Conservation (phyloP, 2,113 vertebrate species). For the Salvator merianae region DNA sequence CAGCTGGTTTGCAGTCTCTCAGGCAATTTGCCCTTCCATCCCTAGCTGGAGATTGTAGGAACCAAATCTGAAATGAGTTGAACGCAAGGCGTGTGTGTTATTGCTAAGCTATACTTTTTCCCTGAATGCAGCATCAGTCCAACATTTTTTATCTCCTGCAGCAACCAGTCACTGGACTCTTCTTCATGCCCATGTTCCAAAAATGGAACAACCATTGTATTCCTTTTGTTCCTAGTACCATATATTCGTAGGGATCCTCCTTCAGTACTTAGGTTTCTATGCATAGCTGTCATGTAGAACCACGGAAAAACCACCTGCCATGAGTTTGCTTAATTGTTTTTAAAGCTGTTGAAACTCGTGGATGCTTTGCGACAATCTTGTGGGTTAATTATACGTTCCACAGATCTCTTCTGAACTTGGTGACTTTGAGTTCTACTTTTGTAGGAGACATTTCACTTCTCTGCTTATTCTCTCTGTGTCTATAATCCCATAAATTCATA, state of each 20-base stretch:
- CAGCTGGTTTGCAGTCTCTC: no score
- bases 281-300: background rate
- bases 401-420: background rate
- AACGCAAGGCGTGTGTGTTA: no score
- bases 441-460: background rate
- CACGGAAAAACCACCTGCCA: background rate
- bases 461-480: background rate
- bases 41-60: no score
- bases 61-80: no score
- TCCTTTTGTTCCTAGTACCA: background rate
- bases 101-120: no score
- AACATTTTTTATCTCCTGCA: no score
- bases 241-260: no score
- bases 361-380: background rate
- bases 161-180: no score
- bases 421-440: background rate
- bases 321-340: slow-evolving; percentile 10
- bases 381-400: background rate
- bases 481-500: background rate
- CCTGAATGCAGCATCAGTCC: no score
- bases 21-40: no score
- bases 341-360: background rate
- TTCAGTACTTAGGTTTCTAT: background rate
- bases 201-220: background rate
- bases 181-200: no score